These are phyloP conservation scores for Latrodectus hesperus DNA, from an alignment of 2,888 invertebrate species.

Conservation along the genomic window DNA sequence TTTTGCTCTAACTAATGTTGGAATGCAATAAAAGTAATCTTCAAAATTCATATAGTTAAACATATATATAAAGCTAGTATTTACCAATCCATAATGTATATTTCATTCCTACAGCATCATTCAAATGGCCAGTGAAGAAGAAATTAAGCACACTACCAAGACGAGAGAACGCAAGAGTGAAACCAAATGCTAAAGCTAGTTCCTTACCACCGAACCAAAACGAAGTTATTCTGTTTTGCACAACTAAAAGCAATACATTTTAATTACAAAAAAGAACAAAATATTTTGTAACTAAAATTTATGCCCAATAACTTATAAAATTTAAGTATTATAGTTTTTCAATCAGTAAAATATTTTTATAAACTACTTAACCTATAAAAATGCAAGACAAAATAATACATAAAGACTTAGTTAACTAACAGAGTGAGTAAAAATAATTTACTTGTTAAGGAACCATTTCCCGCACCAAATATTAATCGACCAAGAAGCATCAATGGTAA, in stretches of 20 bases:
- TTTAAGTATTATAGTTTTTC: too few relatives aligned
- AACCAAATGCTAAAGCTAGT: slow-evolving; percentile 75
- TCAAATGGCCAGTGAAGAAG: slow-evolving; percentile 74
- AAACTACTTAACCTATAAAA: too few relatives aligned
- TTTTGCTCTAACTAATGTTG: too few relatives aligned
- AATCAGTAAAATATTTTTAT: too few relatives aligned
- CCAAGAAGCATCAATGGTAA: slow-evolving; percentile 75
- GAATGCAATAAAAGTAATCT: too few relatives aligned
- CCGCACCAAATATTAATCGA: slow-evolving; percentile 75
- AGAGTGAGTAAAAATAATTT: slow-evolving; percentile 46
- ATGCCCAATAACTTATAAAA: too few relatives aligned
- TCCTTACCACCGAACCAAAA: slow-evolving; percentile 76
- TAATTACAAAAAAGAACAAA: neutral
- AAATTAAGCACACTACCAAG: slow-evolving; percentile 76
- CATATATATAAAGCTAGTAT: neutral
- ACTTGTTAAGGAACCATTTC: slow-evolving; percentile 76
- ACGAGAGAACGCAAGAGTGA: slow-evolving; percentile 75
- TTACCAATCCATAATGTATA: slow-evolving; percentile 76
- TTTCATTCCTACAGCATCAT: slow-evolving; percentile 73
- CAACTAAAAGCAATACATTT: slow-evolving; percentile 73
- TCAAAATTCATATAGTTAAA: too few relatives aligned
- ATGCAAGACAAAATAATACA: too few relatives aligned
- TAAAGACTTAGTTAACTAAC: too few relatives aligned
- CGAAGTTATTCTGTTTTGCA: slow-evolving; percentile 75
- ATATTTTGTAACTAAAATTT: neutral